Conservation (phyloP, 2,113 vertebrate genomes). For the Arvicanthis niloticus region DNA sequence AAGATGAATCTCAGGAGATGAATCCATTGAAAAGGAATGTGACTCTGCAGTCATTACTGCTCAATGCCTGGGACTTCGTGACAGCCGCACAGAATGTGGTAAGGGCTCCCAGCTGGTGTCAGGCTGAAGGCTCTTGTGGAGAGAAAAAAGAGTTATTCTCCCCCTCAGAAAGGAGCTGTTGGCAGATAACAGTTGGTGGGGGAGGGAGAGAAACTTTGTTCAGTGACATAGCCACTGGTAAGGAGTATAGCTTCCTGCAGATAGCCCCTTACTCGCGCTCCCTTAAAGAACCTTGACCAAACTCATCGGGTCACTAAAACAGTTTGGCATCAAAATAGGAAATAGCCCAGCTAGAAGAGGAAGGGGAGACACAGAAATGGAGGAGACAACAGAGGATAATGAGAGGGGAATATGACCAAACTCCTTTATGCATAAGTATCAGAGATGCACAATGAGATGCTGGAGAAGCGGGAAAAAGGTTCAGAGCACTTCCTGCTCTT, state of each 20-base stretch:
- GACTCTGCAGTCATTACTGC: slow-evolving; percentile 77
- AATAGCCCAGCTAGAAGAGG: neutral
- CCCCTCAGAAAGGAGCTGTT: neutral
- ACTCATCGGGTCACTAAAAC: neutral
- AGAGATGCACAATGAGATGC: neutral
- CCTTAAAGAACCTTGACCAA: neutral
- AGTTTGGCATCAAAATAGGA: neutral
- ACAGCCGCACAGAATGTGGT: slow-evolving; percentile 58
- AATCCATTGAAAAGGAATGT: slow-evolving; percentile 80
- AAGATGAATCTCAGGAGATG: slow-evolving; percentile 83
- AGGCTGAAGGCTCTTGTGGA: neutral
- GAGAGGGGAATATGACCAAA: neutral
- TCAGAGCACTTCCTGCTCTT: neutral
- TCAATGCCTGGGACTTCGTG: slow-evolving; percentile 56
- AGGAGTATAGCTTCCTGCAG: neutral
- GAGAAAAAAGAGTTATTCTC: too few species aligned
- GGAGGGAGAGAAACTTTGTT: neutral
- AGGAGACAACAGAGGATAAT: neutral
- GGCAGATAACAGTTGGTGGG: neutral
- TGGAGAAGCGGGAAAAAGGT: neutral
- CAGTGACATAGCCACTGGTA: neutral
- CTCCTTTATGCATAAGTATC: neutral
- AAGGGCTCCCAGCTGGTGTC: neutral
- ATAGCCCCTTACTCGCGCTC: neutral
- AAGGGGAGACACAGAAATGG: neutral